Evolutionary conservation across 2,113 vertebrate genomes (phyloP).

Genomic region (Cranoglanis bouderius): DNA sequence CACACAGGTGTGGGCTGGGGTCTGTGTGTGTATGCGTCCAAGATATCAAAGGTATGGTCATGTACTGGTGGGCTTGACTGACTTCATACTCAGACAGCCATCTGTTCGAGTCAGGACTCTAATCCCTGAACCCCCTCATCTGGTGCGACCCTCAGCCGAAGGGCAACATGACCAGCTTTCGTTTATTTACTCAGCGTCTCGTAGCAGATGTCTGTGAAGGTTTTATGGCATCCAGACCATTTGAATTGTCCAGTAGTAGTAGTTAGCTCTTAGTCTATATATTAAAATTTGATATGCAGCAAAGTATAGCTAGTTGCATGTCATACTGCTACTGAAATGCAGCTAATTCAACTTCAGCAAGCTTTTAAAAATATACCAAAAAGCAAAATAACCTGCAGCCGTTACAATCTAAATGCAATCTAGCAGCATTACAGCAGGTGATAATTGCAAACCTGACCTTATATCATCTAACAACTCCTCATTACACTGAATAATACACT

Average conservation of each 20-base stretch:
- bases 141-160: slow-evolving; percentile 37
- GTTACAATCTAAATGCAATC: background rate
- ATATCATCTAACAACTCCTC: background rate
- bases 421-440: background rate
- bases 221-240: background rate
- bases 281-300: background rate
- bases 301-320: background rate
- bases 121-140: slow-evolving; percentile 53
- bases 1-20: slow-evolving; percentile 32
- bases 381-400: background rate
- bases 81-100: slow-evolving; percentile 43
- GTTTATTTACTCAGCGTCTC: slow-evolving; percentile 14
- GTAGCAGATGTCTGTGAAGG: slow-evolving; percentile 5
- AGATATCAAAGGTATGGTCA: slow-evolving; percentile 19
- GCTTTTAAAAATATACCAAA: background rate
- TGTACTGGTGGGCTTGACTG: slow-evolving; percentile 39
- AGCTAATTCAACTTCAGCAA: background rate
- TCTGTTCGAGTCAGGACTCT: slow-evolving; percentile 45
- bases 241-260: background rate
- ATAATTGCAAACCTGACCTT: slow-evolving; percentile 10
- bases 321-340: background rate
- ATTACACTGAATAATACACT: background rate
- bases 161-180: slow-evolving; percentile 48
- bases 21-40: slow-evolving; percentile 7
- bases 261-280: background rate